These are phyloP conservation scores for Drosophila neotestacea DNA, from an alignment of 2,888 invertebrate genomes.

Conservation along the genomic window DNA sequence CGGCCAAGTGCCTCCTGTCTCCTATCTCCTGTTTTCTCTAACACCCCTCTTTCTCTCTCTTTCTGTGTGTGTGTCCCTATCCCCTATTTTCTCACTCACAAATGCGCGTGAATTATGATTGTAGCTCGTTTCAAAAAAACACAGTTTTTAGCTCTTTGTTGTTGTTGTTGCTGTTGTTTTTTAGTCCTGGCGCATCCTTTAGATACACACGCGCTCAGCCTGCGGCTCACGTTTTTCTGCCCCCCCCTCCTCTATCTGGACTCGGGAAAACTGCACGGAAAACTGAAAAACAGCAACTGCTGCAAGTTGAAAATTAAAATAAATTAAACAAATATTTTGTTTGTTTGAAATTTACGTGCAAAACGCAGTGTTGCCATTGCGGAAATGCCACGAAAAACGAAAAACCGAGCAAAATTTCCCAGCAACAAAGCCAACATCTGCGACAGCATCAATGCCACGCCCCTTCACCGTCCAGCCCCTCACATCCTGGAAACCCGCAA, in stretches of 20 bases:
- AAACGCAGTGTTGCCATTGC: conserved; percentile 57
- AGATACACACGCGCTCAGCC: conserved; percentile 41
- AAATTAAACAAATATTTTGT: conserved; percentile 81
- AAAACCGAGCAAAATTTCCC: conserved; percentile 37
- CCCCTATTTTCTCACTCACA: conserved; percentile 22
- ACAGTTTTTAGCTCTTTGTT: conserved; percentile 38
- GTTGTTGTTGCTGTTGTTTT: conserved; percentile 33
- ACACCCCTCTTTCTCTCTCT: conserved; percentile 2
- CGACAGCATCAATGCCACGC: conserved; percentile 20
- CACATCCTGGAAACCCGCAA: background rate
- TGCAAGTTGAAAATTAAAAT: conserved; percentile 77
- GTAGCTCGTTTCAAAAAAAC: conserved; percentile 62
- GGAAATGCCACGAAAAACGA: conserved; percentile 59
- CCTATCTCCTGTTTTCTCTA: conserved; percentile 22
- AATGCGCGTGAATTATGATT: conserved; percentile 77
- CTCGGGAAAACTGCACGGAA: conserved; percentile 33
- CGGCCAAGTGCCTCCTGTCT: conserved; percentile 53
- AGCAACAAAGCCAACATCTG: conserved; percentile 38
- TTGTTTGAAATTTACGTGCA: conserved; percentile 78
- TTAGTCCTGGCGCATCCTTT: conserved; percentile 61
- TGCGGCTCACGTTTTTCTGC: conserved; percentile 36
- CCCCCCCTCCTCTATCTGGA: background rate
- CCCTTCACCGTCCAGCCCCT: background rate
- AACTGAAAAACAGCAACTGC: conserved; percentile 53
- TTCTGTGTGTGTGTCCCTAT: conserved; percentile 1